Base-by-base conservation (phyloP, 2,888 invertebrate species). In the Acanthosoma haemorrhoidale region DNA sequence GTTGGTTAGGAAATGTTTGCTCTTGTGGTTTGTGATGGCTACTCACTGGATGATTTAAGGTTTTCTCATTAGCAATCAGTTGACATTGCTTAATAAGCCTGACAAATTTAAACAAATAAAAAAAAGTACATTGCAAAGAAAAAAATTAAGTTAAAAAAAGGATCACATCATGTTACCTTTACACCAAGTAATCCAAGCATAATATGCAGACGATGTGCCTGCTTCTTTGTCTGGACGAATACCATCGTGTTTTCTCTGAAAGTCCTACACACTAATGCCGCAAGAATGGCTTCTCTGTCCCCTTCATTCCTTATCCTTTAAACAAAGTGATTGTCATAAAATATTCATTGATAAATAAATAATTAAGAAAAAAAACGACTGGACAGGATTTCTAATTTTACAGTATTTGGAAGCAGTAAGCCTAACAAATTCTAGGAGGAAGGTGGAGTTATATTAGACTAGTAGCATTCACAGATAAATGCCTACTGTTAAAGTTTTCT, bases 171-270 rank as follows among this genome's bases (percentile, higher is more conserved):
- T 63, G 51, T 83, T 31, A 91, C 91, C 81, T 90, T 91, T 2
- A 97, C 82, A 0, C 96, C 96, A 34, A 98, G 81, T 64, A 99
- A 81, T 0, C 96, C 96, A 1, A 99, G 82, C 0, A 97, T 82
- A 70, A 99, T 91, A 78, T 96, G 96, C 75, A 99, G 82, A 13
- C 96, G 84, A 80, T 98, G 97, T 2, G 97, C 97, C 79, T 95
- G 94, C 73, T 89, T 90, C 81, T 98, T 98, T 0, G 98, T 99
- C 81, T 94, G 94, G 32, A 97, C 94, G 83, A 99, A 99, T 39
- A 99, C 86, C 82, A 99, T 96, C 61, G 91, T 88, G 76, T 94
- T 90, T 79, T 93, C 91, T 51, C 91, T 86, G 81, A 98, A 98
- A 25, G 94, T 95, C 69, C 98, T 84, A 75, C 89, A 90, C 29